Conservation (phyloP, 2,797 vertebrate species). For the Hypotaenidia philippensis region DNA sequence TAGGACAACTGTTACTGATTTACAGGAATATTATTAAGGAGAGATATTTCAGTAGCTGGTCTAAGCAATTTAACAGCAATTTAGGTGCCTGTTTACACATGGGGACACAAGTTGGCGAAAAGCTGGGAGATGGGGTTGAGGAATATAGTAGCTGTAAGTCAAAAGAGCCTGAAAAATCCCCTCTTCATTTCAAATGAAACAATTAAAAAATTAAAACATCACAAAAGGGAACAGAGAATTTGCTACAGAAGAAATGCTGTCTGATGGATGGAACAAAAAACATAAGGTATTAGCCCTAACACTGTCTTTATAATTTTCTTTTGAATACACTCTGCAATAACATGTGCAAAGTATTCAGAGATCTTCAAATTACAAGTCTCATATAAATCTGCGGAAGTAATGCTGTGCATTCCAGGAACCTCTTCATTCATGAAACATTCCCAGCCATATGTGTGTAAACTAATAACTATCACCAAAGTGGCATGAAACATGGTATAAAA, state of each 20-base stretch:
- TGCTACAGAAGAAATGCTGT: background rate
- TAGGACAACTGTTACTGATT: background rate
- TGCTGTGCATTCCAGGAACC: constrained; percentile 14
- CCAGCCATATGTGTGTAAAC: constrained; percentile 47
- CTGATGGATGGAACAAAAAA: background rate
- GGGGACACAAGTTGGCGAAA: background rate
- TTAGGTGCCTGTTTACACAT: background rate
- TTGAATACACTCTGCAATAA: background rate
- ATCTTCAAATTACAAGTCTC: constrained; percentile 15
- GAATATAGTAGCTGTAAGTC: background rate
- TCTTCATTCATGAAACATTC: constrained; percentile 71
- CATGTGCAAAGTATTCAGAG: background rate
- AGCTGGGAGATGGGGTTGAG: background rate
- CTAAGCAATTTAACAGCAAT: background rate
- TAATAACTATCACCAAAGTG: constrained; percentile 45
- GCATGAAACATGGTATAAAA: constrained; percentile 22
- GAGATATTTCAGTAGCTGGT: background rate
- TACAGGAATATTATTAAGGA: background rate
- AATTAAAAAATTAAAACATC: background rate
- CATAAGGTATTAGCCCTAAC: background rate
- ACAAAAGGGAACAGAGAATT: background rate
- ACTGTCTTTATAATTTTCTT: background rate
- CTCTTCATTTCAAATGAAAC: background rate
- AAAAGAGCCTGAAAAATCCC: background rate
- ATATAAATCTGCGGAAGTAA: background rate